phyloP scores from a whole-genome alignment of 2,888 invertebrate species.

The Aricia artaxerxes region DNA sequence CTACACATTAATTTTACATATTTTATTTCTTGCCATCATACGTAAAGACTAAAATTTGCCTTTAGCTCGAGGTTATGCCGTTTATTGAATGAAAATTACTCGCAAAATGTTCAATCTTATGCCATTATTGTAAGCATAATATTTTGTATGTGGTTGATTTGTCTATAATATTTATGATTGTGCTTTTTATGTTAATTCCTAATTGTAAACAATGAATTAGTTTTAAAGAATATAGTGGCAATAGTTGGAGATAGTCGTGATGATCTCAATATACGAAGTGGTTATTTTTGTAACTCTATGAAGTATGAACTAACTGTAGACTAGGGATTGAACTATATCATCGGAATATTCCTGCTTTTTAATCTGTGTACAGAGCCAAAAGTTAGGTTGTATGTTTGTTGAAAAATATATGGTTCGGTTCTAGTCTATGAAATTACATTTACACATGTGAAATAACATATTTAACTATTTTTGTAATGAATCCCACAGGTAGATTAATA shows the following conservation, averaged over 20 bases:
- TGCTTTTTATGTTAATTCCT: conserved; percentile 35
- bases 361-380: conserved; percentile 30
- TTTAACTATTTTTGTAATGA: conserved; percentile 23
- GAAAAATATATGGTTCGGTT: conserved; percentile 8
- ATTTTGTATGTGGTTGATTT: conserved; percentile 23
- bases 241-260: conserved; percentile 50
- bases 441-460: not conserved
- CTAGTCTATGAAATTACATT: conserved; percentile 12
- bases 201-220: conserved; percentile 27
- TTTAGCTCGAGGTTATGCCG: conserved; percentile 19
- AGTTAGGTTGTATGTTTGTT: conserved; percentile 25
- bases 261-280: conserved; percentile 48
- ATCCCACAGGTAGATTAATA: conserved; percentile 2
- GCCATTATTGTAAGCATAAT: conserved; percentile 35
- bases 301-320: conserved; percentile 15
- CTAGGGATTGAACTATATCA: conserved; percentile 8
- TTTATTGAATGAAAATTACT: conserved; percentile 27
- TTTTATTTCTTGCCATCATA: conserved; percentile 33
- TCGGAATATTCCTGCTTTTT: conserved; percentile 28
- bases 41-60: conserved; percentile 31
- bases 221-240: conserved; percentile 58
- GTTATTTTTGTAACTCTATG: conserved; percentile 32
- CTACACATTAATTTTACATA: conserved; percentile 10
- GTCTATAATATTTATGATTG: conserved; percentile 36
- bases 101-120: conserved; percentile 29